Evolutionary conservation across 1,140 invertebrate species (phyloP).

Genomic region (Drosophila sechellia): DNA sequence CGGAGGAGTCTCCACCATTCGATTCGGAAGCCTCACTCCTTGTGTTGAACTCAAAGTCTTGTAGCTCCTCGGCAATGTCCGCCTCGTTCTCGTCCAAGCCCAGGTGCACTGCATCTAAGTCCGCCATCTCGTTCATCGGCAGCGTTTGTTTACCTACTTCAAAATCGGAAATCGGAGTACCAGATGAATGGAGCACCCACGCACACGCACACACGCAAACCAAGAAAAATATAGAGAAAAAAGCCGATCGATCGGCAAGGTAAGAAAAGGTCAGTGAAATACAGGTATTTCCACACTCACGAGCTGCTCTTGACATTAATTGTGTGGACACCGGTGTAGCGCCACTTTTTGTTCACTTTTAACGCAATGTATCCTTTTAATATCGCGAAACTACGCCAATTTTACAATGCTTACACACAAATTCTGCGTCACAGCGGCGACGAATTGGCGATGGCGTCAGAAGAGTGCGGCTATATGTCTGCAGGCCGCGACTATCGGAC

Average conservation of each 20-base stretch:
- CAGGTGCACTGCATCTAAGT: slow-evolving; percentile 88
- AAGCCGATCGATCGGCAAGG: slow-evolving; percentile 74
- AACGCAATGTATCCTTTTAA: slow-evolving; percentile 10
- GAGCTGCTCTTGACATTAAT: slow-evolving; percentile 36
- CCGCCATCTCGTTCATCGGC: slow-evolving; percentile 83
- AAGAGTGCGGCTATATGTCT: slow-evolving; percentile 50
- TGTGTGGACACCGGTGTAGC: slow-evolving; percentile 29
- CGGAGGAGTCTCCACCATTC: slow-evolving; percentile 87
- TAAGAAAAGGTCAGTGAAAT: slow-evolving; percentile 39
- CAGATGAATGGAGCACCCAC: slow-evolving; percentile 40
- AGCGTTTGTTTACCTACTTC: slow-evolving; percentile 66
- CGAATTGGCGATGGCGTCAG: slow-evolving; percentile 58
- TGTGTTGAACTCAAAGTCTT: slow-evolving; percentile 89
- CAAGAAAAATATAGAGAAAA: slow-evolving; percentile 79
- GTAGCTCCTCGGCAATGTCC: slow-evolving; percentile 89
- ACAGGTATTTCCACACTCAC: slow-evolving; percentile 46
- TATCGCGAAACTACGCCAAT: slow-evolving; percentile 25
- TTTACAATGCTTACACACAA: slow-evolving; percentile 44
- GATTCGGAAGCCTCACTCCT: slow-evolving; percentile 90
- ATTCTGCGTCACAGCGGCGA: slow-evolving; percentile 66
- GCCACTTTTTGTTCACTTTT: slow-evolving; percentile 20
- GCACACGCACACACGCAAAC: slow-evolving; percentile 20
- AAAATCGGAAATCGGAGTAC: slow-evolving; percentile 11
- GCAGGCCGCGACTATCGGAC: slow-evolving; percentile 1
- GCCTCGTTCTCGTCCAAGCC: slow-evolving; percentile 89